phyloP scores from a whole-genome alignment of 2,113 vertebrate species.

The Hystrix cristata region DNA sequence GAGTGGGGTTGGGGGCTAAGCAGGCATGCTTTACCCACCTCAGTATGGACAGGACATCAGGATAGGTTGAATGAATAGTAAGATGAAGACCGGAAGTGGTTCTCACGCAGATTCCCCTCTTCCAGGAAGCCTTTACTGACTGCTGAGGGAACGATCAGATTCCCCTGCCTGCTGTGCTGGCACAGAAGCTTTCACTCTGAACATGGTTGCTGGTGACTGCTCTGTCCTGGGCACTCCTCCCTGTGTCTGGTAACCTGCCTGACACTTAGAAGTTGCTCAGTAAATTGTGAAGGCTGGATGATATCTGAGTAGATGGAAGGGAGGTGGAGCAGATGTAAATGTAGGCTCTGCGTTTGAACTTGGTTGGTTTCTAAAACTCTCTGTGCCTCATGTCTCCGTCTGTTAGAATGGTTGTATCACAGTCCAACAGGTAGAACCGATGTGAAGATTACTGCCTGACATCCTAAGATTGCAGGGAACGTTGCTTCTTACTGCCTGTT shows the following conservation, averaged over 20 bases:
- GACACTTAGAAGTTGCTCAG: not conserved
- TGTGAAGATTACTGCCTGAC: not conserved
- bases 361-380: not conserved
- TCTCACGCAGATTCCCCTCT: not conserved
- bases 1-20: not conserved
- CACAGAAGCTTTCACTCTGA: not conserved
- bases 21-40: not conserved
- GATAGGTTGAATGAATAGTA: not conserved
- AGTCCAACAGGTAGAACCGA: not conserved
- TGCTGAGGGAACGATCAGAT: not conserved
- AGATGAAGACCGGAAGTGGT: not conserved
- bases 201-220: not conserved
- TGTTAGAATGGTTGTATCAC: not conserved
- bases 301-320: not conserved
- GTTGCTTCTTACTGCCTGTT: not conserved
- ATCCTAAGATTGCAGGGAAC: not conserved
- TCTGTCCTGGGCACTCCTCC: not conserved
- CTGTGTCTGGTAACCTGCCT: not conserved
- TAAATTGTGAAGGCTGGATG: not conserved
- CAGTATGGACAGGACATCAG: not conserved
- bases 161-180: not conserved
- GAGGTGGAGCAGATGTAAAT: not conserved
- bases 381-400: not conserved
- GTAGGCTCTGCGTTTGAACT: not conserved
- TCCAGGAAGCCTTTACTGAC: slow-evolving; percentile 44